A percentile compares a stretch with the other conserved stretches of the same genome.
phyloP scores from a whole-genome alignment of 2,113 vertebrate genomes.

The Sarotherodon lohbergeri region DNA sequence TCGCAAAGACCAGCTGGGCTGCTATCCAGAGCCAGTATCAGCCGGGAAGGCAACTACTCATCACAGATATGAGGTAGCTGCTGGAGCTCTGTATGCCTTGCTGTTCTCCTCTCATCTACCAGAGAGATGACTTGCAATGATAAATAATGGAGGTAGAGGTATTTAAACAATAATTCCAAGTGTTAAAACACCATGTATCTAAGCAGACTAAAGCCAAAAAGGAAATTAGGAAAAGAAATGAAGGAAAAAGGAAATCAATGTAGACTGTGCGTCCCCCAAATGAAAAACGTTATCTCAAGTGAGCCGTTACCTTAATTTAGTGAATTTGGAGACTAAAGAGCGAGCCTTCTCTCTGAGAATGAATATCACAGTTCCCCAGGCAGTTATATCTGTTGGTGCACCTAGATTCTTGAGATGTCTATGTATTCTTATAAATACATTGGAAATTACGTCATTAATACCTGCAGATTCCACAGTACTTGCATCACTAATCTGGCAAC shows the following conservation, averaged over 20 bases:
- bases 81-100: neutral
- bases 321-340: neutral
- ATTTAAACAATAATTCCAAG: conserved; percentile 6
- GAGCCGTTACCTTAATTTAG: neutral
- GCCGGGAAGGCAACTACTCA: neutral
- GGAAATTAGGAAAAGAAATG: neutral
- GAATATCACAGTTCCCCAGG: neutral
- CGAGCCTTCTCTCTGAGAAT: neutral
- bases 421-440: neutral
- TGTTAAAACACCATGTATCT: neutral
- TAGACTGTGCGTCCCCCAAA: neutral
- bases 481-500: neutral
- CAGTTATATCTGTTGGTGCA: neutral
- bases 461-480: neutral
- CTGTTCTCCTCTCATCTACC: neutral
- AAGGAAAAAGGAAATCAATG: conserved; percentile 29
- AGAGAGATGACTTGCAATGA: neutral
- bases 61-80: conserved; percentile 15
- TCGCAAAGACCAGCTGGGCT: conserved; percentile 5
- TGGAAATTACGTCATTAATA: neutral
- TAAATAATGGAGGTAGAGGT: neutral
- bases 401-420: neutral
- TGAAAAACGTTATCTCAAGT: conserved; percentile 15
- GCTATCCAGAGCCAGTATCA: conserved; percentile 13
- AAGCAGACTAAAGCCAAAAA: neutral